phyloP scores from a whole-genome alignment of 2,797 vertebrate genomes.

The Sebastes diploproa region DNA sequence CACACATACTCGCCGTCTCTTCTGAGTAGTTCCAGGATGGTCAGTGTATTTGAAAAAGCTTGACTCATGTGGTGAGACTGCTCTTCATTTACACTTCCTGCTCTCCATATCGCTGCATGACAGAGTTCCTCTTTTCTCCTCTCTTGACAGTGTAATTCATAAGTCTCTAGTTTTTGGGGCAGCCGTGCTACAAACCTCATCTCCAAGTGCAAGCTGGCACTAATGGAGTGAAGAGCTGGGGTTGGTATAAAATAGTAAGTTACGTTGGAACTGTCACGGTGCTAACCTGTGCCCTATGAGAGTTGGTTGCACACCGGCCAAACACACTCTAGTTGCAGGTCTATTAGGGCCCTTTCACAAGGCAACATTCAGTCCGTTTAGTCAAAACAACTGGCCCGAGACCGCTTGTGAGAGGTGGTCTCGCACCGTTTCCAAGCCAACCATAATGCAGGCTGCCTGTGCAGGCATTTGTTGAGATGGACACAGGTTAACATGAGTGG shows the following conservation, averaged over 20 bases:
- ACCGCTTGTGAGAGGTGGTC: no score
- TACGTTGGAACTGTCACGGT: not conserved
- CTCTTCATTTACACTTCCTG: conserved; percentile 24
- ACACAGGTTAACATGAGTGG: no score
- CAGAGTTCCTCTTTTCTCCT: not conserved
- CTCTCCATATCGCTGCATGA: conserved; percentile 1
- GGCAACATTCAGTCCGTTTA: no score
- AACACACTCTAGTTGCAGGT: not conserved
- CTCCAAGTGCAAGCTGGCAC: not conserved
- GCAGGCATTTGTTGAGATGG: no score
- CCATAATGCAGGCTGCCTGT: no score
- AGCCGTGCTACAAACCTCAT: conserved; percentile 11
- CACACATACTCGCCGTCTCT: not conserved
- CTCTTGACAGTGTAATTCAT: conserved; percentile 9
- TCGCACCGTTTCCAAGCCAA: no score
- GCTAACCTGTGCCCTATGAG: not conserved
- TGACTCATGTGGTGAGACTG: conserved; percentile 9
- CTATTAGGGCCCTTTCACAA: not conserved
- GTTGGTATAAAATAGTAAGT: conserved; percentile 3
- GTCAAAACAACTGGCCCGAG: no score
- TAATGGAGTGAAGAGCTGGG: not conserved
- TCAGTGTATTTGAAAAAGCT: conserved; percentile 11
- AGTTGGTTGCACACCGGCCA: not conserved
- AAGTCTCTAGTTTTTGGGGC: not conserved
- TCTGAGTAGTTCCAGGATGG: not conserved